Percentiles rank a stretch among this genome's conserved stretches.
These are phyloP conservation scores for Atherinomorus stipes DNA, from an alignment of 2,113 vertebrate species.

Conservation along the genomic window DNA sequence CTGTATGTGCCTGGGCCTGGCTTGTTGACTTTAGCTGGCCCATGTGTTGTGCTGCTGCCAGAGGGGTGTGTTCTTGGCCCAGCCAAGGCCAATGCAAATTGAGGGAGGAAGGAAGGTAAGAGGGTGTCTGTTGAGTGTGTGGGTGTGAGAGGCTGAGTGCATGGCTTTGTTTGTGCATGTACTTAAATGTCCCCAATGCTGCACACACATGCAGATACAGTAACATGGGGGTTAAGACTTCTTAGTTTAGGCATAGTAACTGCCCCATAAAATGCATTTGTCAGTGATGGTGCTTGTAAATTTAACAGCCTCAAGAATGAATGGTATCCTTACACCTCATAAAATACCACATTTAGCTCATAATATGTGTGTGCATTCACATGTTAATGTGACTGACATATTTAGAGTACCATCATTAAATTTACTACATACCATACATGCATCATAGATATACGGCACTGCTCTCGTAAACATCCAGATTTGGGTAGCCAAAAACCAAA, in stretches of 20 bases:
- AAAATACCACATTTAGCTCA: conserved; percentile 23
- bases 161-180: conserved; percentile 47
- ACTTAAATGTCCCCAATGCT: conserved; percentile 23
- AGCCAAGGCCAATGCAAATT: conserved; percentile 57
- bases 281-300: conserved; percentile 13
- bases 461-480: conserved; percentile 52
- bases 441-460: conserved; percentile 21
- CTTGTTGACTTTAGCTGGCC: conserved; percentile 70
- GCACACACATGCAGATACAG: conserved; percentile 8
- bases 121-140: conserved; percentile 30
- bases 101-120: conserved; percentile 52
- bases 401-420: conserved; percentile 48
- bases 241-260: conserved; percentile 12
- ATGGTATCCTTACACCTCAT: conserved; percentile 23
- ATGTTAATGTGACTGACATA: conserved; percentile 18
- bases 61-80: conserved; percentile 63
- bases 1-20: conserved; percentile 58
- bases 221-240: conserved; percentile 14
- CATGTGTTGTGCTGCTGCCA: conserved; percentile 65
- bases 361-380: conserved; percentile 10
- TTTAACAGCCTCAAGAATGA: conserved; percentile 23
- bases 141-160: conserved; percentile 22
- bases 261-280: conserved; percentile 33
- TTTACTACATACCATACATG: conserved; percentile 46
- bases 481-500: conserved; percentile 33